These are phyloP conservation scores for Seira sanloemensis DNA, from an alignment of 2,888 invertebrate species.

Conservation along the genomic window DNA sequence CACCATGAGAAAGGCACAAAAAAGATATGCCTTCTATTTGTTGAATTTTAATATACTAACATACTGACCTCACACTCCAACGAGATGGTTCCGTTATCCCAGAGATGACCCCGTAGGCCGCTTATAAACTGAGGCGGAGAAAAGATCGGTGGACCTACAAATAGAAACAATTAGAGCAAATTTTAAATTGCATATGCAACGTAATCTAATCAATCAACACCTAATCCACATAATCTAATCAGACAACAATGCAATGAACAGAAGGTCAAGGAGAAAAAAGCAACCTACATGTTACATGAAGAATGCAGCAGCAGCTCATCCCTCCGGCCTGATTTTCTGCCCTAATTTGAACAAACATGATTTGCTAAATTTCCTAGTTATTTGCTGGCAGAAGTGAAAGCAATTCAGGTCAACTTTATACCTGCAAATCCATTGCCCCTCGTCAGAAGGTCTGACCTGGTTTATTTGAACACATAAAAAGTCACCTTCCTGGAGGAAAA, in stretches of 20 bases:
- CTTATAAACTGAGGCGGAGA: slow-evolving; percentile 59
- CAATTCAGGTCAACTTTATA: no score
- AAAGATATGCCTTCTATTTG: neutral
- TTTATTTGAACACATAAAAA: slow-evolving; percentile 58
- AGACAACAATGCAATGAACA: no score
- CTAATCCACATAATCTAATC: no score
- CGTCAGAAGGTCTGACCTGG: slow-evolving; percentile 51
- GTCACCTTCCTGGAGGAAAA: slow-evolving; percentile 50
- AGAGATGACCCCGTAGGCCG: slow-evolving; percentile 62
- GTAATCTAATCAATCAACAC: no score
- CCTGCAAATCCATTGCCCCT: slow-evolving; percentile 63
- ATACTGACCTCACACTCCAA: slow-evolving; percentile 63
- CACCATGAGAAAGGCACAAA: no score
- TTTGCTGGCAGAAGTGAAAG: no score
- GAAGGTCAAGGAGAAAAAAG: neutral
- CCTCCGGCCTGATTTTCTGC: slow-evolving; percentile 53
- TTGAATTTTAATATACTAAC: neutral
- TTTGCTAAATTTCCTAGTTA: no score
- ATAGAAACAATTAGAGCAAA: neutral
- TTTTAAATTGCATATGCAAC: neutral
- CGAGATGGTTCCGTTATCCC: slow-evolving; percentile 67
- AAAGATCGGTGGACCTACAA: slow-evolving; percentile 60
- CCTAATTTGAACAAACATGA: no score
- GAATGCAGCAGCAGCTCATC: slow-evolving; percentile 50
- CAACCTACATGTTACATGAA: slow-evolving; percentile 54